These are phyloP conservation scores for Drosophila hydei DNA, from an alignment of 1,140 invertebrate species.

Conservation along the genomic window DNA sequence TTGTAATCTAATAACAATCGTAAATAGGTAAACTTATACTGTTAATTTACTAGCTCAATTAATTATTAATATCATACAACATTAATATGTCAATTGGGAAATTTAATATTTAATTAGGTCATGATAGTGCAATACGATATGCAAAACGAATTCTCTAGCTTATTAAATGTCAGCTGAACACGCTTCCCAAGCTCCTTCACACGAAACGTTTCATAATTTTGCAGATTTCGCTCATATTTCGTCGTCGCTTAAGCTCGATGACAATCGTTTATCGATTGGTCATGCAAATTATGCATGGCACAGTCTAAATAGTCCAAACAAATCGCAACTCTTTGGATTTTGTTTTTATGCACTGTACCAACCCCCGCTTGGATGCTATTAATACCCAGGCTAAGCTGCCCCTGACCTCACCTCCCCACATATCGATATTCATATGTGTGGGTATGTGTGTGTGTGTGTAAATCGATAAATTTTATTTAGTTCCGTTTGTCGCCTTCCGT, in stretches of 20 bases:
- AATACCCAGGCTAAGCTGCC: constrained; percentile 44
- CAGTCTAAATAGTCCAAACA: constrained; percentile 29
- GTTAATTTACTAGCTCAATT: neutral
- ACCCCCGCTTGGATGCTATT: constrained; percentile 55
- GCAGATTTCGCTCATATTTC: constrained; percentile 18
- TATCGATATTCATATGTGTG: constrained; percentile 14
- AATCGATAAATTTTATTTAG: constrained; percentile 80
- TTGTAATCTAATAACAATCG: too few species aligned
- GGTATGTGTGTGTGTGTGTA: constrained; percentile 25
- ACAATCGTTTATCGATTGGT: constrained; percentile 64
- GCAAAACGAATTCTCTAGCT: constrained; percentile 10
- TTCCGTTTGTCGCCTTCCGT: constrained; percentile 50
- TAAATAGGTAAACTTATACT: too few species aligned
- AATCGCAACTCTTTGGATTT: constrained; percentile 45
- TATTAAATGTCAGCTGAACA: constrained; percentile 43
- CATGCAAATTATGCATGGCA: constrained; percentile 67
- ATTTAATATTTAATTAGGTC: constrained; percentile 8
- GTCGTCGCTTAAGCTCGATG: constrained; percentile 48
- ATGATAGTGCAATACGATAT: neutral
- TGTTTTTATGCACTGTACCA: constrained; percentile 47
- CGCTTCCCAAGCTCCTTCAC: neutral
- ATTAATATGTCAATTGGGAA: neutral
- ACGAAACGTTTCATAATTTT: constrained; percentile 27
- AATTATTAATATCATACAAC: neutral
- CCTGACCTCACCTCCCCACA: constrained; percentile 1